Percentiles rank a stretch among this genome's conserved stretches.
Evolutionary conservation across 2,113 vertebrate species (phyloP).

Genomic region (Harpagus bidentatus): DNA sequence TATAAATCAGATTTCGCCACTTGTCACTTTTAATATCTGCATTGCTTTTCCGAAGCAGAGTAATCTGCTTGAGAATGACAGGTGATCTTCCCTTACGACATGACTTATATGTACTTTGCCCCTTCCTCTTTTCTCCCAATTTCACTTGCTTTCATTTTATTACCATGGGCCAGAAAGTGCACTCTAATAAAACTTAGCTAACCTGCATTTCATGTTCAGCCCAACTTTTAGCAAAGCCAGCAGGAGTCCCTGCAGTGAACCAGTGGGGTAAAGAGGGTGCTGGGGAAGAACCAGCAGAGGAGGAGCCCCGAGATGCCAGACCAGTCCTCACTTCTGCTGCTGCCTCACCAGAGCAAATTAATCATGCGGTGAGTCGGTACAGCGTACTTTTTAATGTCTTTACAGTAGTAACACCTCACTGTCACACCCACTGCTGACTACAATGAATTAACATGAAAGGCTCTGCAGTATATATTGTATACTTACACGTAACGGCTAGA

Average conservation of each 20-base stretch:
- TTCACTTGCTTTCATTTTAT: not conserved
- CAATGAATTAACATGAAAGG: not conserved
- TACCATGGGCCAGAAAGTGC: not conserved
- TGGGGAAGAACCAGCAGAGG: not conserved
- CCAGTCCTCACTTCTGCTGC: not conserved
- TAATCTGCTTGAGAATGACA: not conserved
- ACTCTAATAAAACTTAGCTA: not conserved
- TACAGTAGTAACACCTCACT: not conserved
- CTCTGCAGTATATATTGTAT: not conserved
- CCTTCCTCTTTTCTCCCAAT: not conserved
- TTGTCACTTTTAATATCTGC: not conserved
- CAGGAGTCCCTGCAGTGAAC: not conserved
- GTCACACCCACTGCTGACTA: not conserved
- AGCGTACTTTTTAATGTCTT: not conserved
- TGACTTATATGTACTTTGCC: not conserved
- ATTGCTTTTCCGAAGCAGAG: not conserved
- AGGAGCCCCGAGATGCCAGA: not conserved
- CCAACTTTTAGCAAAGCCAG: not conserved
- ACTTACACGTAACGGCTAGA: not conserved
- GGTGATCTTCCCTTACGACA: not conserved
- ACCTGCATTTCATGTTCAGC: not conserved
- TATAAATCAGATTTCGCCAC: not conserved
- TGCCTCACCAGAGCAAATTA: not conserved
- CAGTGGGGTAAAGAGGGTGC: accelerated
- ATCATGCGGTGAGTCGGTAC: accelerated